Percentiles rank a stretch among this genome's conserved stretches.
These are phyloP conservation scores for Indri indri DNA, from an alignment of 2,113 vertebrate species.

Conservation along the genomic window DNA sequence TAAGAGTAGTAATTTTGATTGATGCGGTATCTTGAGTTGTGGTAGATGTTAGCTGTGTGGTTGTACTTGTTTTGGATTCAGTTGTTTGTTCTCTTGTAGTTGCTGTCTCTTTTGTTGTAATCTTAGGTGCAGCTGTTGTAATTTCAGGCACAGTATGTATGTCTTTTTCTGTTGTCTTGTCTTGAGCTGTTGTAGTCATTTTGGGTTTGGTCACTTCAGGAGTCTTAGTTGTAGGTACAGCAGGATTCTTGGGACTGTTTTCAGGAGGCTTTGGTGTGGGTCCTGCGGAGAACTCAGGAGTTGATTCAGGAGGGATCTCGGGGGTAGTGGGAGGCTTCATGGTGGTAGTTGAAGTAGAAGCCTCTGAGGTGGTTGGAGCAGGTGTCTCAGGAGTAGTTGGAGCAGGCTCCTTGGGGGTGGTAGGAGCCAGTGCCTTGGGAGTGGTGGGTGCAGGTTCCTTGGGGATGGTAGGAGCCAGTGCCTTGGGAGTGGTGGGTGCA, in stretches of 20 bases:
- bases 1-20: slow-evolving; percentile 20
- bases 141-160: background rate
- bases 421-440: too few relatives aligned
- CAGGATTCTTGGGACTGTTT: background rate
- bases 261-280: slow-evolving; percentile 8
- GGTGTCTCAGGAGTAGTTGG: background rate
- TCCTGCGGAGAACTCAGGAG: slow-evolving; percentile 8
- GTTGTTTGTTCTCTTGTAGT: background rate
- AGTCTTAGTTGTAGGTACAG: slow-evolving; percentile 29
- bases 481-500: background rate
- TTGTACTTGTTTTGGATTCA: background rate
- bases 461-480: background rate
- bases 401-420: background rate
- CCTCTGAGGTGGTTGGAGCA: background rate
- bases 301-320: background rate
- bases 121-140: background rate
- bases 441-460: background rate
- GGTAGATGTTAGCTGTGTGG: background rate
- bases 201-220: slow-evolving; percentile 23
- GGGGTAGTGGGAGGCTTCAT: background rate
- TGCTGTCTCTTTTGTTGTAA: background rate
- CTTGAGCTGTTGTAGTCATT: slow-evolving; percentile 7
- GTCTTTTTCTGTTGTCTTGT: slow-evolving; percentile 40
- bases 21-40: background rate
- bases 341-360: background rate